These are phyloP conservation scores for Graptemys geographica DNA, from an alignment of 2,797 vertebrate genomes.

Conservation along the genomic window DNA sequence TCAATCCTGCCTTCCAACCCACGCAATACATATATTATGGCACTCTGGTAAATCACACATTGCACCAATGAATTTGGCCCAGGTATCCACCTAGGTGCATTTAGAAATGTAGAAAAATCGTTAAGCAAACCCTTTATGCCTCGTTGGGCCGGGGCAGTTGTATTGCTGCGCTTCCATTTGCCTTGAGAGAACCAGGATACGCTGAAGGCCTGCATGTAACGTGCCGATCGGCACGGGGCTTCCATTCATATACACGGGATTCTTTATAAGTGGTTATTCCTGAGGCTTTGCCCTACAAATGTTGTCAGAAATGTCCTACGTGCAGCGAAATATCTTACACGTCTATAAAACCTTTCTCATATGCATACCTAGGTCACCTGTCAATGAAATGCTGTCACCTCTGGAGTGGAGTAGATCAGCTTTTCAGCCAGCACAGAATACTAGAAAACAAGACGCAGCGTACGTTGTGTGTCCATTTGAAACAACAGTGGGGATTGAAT, in stretches of 20 bases:
- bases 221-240: neutral
- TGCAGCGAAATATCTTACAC: neutral
- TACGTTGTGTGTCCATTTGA: conserved; percentile 19
- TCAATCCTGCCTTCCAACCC: conserved; percentile 49
- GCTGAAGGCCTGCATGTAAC: neutral
- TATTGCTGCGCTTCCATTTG: neutral
- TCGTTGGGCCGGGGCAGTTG: neutral
- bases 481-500: conserved; percentile 53
- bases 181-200: neutral
- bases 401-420: neutral
- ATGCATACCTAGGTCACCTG: neutral
- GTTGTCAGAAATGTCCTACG: neutral
- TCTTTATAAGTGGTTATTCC: neutral
- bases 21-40: conserved; percentile 8
- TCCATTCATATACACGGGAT: rapidly evolving
- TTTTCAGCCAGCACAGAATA: neutral
- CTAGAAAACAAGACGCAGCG: neutral
- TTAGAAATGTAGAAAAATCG: conserved; percentile 10
- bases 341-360: neutral
- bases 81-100: neutral
- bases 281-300: neutral
- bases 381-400: neutral
- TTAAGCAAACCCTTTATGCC: neutral
- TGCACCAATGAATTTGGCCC: conserved; percentile 20
- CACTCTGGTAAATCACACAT: conserved; percentile 23